Base-by-base conservation (phyloP, 2,797 vertebrate species). In the Iguana delicatissima region DNA sequence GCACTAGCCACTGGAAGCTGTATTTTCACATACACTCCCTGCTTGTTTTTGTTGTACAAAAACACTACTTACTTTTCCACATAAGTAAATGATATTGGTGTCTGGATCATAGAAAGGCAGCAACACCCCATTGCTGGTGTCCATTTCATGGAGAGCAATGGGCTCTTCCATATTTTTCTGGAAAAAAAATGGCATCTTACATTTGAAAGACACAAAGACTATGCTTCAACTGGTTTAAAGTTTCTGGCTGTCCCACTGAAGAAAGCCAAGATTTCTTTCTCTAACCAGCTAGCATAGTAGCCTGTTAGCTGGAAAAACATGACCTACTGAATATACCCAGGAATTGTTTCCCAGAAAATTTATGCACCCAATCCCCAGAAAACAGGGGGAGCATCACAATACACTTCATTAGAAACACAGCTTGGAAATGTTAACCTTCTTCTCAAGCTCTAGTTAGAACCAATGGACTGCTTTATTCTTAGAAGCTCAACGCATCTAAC, bases 31-130 rank as follows among this genome's bases (percentile, higher is more conserved):
- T 18, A 42, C 46, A 26, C 32, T 0, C 6, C 13, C 14, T 4
- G 3, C 26, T 16, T 32, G 7, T 20, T 24, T 73, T 52, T 52
- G 22, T 26, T 12, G 26, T 2, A 35, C 59, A 55, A 3, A 1
- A 57, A 22, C 32, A 0, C 69, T 32, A 13, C 55, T 88, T 80
- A 99, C 99, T 98, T 99, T 99, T 88, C 99, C 99, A 94, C 99
- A 99, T 88, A 99, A 95, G 97, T 99, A 99, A 93, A 99, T 98
- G 73, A 99, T 97, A 80, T 95, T 99, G 95, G 98, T 99, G 95
- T 99, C 99, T 0, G 99, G 98, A 89, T 99, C 99, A 0, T 99
- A 99, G 97, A 99, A 99, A 0, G 99, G 99, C 92, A 99, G 96
- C 87, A 99, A 96, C 73, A 99, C 99, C 9, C 99, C 99, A 0